Evolutionary conservation across 2,888 invertebrate species (phyloP).

Genomic region (Andrena bucephala): DNA sequence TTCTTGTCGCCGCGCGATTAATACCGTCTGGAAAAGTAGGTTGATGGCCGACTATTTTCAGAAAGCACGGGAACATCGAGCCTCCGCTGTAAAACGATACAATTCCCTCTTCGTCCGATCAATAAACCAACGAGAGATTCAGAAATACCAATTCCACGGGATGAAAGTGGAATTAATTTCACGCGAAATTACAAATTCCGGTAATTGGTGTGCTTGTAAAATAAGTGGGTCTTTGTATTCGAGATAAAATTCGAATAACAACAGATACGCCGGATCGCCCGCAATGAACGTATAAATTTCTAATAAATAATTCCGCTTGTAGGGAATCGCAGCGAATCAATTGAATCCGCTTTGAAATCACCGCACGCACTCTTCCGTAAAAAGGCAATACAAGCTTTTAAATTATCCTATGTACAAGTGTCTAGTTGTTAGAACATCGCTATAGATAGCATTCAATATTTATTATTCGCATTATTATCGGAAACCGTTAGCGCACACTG

Average conservation of each 20-base stretch:
- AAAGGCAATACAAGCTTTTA: not conserved
- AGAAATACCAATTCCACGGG: not conserved
- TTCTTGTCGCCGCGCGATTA: not conserved
- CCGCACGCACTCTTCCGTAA: not conserved
- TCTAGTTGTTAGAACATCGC: conserved; percentile 15
- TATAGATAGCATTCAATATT: conserved; percentile 43
- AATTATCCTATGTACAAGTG: conserved; percentile 10
- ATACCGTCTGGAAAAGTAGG: not conserved
- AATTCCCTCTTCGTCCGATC: not conserved
- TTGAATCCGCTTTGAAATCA: not conserved
- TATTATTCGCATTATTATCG: conserved; percentile 37
- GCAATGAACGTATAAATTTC: not conserved
- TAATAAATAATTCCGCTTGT: not conserved
- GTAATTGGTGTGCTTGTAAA: not conserved
- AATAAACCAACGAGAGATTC: not conserved
- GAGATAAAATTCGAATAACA: not conserved
- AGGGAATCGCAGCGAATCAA: not conserved
- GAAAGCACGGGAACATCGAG: too few species aligned
- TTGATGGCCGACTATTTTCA: too few species aligned
- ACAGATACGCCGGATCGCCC: not conserved
- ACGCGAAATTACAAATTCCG: not conserved
- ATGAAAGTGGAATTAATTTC: not conserved
- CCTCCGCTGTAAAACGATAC: too few species aligned
- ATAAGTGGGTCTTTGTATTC: not conserved
- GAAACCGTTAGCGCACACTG: conserved; percentile 41